phyloP scores from a whole-genome alignment of 2,888 invertebrate species.

The Drosophila fulvimacula region DNA sequence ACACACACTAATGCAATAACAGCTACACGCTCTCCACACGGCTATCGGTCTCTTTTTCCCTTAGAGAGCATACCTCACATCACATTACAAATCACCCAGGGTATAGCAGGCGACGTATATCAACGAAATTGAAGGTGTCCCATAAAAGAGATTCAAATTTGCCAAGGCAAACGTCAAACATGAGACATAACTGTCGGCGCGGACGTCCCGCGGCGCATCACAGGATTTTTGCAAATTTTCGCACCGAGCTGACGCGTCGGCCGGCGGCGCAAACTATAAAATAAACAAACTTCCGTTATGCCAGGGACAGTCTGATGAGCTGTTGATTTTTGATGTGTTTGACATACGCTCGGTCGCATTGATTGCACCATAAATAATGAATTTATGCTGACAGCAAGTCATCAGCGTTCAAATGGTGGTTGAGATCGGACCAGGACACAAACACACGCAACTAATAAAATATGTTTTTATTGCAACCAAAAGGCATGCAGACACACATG shows the following conservation, averaged over 20 bases:
- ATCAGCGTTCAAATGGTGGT: constrained; percentile 55
- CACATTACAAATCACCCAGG: neutral
- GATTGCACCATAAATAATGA: constrained; percentile 85
- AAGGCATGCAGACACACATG: constrained; percentile 43
- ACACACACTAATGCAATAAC: neutral
- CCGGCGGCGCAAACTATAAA: constrained; percentile 79
- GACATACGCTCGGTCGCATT: constrained; percentile 85
- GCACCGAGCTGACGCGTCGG: constrained; percentile 54
- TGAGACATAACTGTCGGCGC: constrained; percentile 53
- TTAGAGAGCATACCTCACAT: constrained; percentile 10
- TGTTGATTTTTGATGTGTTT: constrained; percentile 84
- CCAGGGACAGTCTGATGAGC: constrained; percentile 56
- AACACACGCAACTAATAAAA: constrained; percentile 74
- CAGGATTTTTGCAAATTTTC: constrained; percentile 67
- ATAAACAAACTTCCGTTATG: constrained; percentile 82
- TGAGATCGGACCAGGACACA: constrained; percentile 33
- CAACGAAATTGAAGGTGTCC: constrained; percentile 59
- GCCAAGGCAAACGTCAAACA: constrained; percentile 60
- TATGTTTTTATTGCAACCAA: constrained; percentile 76
- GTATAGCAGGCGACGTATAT: neutral
- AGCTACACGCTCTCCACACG: neutral
- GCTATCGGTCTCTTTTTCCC: neutral
- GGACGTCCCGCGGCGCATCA: constrained; percentile 64
- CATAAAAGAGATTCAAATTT: constrained; percentile 75
- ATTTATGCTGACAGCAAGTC: constrained; percentile 84